Percentiles rank a stretch among this genome's conserved stretches.
Evolutionary conservation across 2,797 vertebrate genomes (phyloP).

Genomic region (Psittacula derbiana): DNA sequence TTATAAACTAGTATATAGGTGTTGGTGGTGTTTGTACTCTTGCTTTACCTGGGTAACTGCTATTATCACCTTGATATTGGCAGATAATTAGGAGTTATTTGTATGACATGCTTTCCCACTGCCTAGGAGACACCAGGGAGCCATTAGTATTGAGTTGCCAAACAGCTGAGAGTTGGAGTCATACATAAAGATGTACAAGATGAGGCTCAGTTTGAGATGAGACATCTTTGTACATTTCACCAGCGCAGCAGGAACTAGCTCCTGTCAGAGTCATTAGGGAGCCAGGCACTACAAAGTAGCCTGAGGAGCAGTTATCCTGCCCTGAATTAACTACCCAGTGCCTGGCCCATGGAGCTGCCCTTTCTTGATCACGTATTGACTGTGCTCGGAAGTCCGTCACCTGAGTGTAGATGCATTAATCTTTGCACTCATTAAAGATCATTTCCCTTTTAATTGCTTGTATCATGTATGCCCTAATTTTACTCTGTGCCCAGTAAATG

Average conservation of each 20-base stretch:
- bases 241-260: neutral
- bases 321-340: neutral
- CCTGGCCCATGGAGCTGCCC: fast-evolving
- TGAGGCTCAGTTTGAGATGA: neutral
- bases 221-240: fast-evolving
- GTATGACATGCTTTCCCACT: fast-evolving
- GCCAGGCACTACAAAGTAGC: neutral
- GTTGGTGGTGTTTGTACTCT: neutral
- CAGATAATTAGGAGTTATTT: neutral
- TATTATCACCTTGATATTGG: fast-evolving
- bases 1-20: neutral
- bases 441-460: neutral
- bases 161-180: neutral
- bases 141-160: neutral
- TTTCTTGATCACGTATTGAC: fast-evolving
- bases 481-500: neutral
- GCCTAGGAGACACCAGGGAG: neutral
- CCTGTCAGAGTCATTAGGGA: fast-evolving
- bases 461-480: neutral
- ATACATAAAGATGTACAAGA: neutral
- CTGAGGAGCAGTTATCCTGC: neutral
- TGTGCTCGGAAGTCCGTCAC: neutral
- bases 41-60: neutral
- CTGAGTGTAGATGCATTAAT: neutral
- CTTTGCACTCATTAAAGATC: neutral